Percentiles rank a stretch among this genome's conserved stretches.
Conservation (phyloP, 1,140 invertebrate genomes). For the Drosophila asahinai region DNA sequence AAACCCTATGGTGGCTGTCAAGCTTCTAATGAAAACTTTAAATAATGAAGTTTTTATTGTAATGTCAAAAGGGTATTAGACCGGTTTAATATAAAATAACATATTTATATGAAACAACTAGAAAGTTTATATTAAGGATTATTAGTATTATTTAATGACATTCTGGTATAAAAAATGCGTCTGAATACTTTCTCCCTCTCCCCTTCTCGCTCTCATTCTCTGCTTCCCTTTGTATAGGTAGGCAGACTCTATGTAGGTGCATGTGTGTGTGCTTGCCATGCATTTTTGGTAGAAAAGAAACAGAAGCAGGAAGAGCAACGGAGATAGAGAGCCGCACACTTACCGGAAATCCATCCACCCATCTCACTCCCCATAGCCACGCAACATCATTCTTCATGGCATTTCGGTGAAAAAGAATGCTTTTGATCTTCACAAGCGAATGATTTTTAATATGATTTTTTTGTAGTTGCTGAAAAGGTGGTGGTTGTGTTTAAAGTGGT, state of each 20-base stretch:
- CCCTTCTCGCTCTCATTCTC: neutral
- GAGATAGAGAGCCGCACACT: constrained; percentile 53
- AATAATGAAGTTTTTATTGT: no score
- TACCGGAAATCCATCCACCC: constrained; percentile 35
- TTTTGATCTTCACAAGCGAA: constrained; percentile 85
- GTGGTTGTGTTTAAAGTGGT: neutral
- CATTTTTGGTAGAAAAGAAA: constrained; percentile 74
- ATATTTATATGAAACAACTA: no score
- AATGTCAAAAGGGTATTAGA: no score
- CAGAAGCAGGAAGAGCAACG: constrained; percentile 23
- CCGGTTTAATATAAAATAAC: no score
- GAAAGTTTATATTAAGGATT: no score
- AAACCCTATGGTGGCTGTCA: no score
- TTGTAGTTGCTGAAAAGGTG: constrained; percentile 23
- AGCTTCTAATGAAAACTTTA: no score
- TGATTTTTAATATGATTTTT: constrained; percentile 84
- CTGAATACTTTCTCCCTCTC: neutral
- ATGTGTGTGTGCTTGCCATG: constrained; percentile 46
- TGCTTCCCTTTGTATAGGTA: constrained; percentile 57
- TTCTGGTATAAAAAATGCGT: neutral
- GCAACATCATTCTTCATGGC: constrained; percentile 75
- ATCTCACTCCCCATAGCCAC: constrained; percentile 8
- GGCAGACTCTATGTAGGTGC: constrained; percentile 36
- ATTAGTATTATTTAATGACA: no score
- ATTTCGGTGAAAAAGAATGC: constrained; percentile 84